These are phyloP conservation scores for Sipha flava DNA, from an alignment of 1,140 invertebrate species.

Conservation along the genomic window DNA sequence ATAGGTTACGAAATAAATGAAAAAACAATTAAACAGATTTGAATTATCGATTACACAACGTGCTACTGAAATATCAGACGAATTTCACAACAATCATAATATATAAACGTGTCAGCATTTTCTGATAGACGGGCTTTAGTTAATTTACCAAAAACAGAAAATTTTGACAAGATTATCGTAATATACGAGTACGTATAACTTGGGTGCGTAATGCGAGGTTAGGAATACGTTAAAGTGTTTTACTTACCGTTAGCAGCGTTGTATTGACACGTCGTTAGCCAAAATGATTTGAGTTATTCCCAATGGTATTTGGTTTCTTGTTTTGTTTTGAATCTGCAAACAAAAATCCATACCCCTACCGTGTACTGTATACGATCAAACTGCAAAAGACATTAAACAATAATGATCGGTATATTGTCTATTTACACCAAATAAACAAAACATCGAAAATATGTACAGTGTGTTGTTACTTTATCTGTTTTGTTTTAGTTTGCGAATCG, in stretches of 20 bases:
- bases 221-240: neutral
- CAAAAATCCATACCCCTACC: slow-evolving; percentile 28
- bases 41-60: neutral
- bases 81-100: too few relatives aligned
- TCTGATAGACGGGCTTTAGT: too few relatives aligned
- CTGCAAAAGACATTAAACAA: slow-evolving; percentile 30
- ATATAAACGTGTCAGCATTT: too few relatives aligned
- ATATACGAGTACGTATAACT: too few relatives aligned
- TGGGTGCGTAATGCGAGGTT: neutral
- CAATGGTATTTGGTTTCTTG: slow-evolving; percentile 20
- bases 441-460: neutral
- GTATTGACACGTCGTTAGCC: neutral
- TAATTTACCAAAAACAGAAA: too few relatives aligned
- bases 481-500: neutral
- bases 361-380: slow-evolving; percentile 33
- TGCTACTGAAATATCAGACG: too few relatives aligned
- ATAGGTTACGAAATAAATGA: neutral
- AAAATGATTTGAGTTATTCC: slow-evolving; percentile 1
- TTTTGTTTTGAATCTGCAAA: slow-evolving; percentile 29
- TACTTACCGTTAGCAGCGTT: slow-evolving; percentile 3
- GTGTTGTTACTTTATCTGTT: neutral
- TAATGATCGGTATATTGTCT: slow-evolving; percentile 24
- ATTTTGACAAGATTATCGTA: too few relatives aligned
- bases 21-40: too few relatives aligned
- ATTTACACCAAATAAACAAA: slow-evolving; percentile 8